Evolutionary conservation across 2,113 vertebrate genomes (phyloP).

Genomic region (Psammodynastes pulverulentus): DNA sequence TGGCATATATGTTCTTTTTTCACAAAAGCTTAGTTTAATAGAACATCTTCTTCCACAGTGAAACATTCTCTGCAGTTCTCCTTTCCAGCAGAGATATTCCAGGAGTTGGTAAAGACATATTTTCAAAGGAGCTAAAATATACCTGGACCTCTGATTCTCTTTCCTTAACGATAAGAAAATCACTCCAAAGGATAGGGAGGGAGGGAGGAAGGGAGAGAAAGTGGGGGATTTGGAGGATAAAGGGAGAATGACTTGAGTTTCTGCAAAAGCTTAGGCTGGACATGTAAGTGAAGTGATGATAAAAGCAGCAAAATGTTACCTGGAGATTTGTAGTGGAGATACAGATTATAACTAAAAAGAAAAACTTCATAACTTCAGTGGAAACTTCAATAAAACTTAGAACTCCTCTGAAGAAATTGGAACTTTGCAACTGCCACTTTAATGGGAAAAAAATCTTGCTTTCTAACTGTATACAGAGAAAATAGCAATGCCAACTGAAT

Average conservation of each 20-base stretch:
- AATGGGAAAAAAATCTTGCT: neutral
- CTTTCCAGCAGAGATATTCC: neutral
- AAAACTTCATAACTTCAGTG: constrained; percentile 9
- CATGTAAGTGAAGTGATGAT: constrained; percentile 11
- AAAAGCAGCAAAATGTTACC: constrained; percentile 33
- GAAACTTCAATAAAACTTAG: constrained; percentile 16
- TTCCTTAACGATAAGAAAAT: constrained; percentile 21
- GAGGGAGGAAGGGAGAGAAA: neutral
- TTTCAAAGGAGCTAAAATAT: neutral
- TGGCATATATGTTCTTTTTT: neutral
- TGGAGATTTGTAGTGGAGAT: constrained; percentile 26
- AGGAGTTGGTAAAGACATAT: neutral
- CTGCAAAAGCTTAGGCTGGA: constrained; percentile 9
- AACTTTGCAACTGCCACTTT: neutral
- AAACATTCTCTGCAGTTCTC: neutral
- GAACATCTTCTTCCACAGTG: neutral
- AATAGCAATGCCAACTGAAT: constrained; percentile 3
- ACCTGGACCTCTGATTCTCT: constrained; percentile 13
- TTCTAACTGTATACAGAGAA: neutral
- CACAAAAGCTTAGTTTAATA: neutral
- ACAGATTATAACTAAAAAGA: constrained; percentile 28
- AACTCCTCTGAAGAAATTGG: neutral
- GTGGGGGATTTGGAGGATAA: neutral
- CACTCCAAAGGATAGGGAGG: neutral
- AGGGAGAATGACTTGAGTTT: neutral